Evolutionary conservation across 2,888 invertebrate genomes (phyloP).

Genomic region (Trisateles emortualis): DNA sequence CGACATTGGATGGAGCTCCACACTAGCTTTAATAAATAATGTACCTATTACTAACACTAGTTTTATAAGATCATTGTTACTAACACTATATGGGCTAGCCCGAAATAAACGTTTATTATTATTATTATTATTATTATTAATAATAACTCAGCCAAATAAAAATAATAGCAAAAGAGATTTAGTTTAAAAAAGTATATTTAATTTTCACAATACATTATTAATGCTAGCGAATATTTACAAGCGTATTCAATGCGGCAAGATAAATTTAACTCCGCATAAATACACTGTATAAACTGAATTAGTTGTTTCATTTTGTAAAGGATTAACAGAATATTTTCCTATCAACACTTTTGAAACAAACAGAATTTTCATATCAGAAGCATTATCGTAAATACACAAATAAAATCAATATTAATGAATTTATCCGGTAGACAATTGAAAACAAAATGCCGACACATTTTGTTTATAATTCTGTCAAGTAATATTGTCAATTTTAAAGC

Average conservation of each 20-base stretch:
- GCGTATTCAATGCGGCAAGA: not conserved
- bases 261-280: not conserved
- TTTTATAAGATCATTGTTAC: no score
- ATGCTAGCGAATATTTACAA: not conserved
- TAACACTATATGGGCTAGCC: no score
- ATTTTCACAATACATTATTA: no score
- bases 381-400: constrained; percentile 19
- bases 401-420: constrained; percentile 34
- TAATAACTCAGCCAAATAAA: no score
- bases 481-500: constrained; percentile 13
- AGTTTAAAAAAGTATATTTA: no score
- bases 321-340: constrained; percentile 23
- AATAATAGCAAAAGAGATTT: no score
- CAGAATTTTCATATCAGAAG: constrained; percentile 23
- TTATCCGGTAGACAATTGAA: constrained; percentile 34
- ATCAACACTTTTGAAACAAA: constrained; percentile 16
- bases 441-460: constrained; percentile 8
- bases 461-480: constrained; percentile 16
- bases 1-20: no score
- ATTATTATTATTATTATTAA: no score
- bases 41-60: no score
- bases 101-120: no score
- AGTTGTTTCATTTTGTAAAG: not conserved
- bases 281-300: not conserved
- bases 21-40: no score